Base-by-base conservation (phyloP, 1,140 invertebrate species). In the Sinella curviseta region DNA sequence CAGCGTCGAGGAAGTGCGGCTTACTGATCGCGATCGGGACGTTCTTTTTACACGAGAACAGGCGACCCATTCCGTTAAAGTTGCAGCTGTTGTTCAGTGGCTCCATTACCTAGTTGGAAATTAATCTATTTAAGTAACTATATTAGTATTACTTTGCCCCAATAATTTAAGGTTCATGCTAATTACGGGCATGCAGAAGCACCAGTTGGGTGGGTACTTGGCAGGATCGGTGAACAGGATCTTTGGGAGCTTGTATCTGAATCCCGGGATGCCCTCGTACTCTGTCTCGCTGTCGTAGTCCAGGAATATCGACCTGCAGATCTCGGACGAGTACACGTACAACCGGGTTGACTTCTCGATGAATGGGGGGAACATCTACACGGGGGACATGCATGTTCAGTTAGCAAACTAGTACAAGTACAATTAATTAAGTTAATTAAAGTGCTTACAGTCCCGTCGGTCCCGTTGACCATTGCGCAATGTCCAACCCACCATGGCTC, bases 1-100 rank as follows among this genome's bases (percentile, higher is more conserved):
- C 35, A 48, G 74, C 74, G 28, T 75, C 74, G 1, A 75, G 74
- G 28, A 75, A 75, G 24, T 75, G 74, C 4, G 74, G 74, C 35
- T 75, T 75, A n/a, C 35, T 26, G 14, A 75, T 39, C 3, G 39
- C 31, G 24, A 75, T 48, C 2, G 74, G 74, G 3, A 54, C 74
- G n/a, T 75, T 16, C 8, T 12, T 26, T 24, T 75, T 75, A 35
- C 74, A 75, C 12, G 33, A 39, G 24, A 75, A 75, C 24, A 75
- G 4, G 3, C 74, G 8, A 1, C 34, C 36, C 34, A 36, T 54
- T n/a, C 34, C 74, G 39, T 20, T 75, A 26, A 75, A 75, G 39
- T 75, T 30, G 20, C 36, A 39, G 24, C 4, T 26, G 24, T 75
- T 26, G 28, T 75, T 75, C 2, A 75, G 28, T 2, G 34, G 33